Evolutionary conservation across 2,113 vertebrate species (phyloP), one percentile per base, ranked within the genome.

Genomic region (Hippolais icterina): DNA sequence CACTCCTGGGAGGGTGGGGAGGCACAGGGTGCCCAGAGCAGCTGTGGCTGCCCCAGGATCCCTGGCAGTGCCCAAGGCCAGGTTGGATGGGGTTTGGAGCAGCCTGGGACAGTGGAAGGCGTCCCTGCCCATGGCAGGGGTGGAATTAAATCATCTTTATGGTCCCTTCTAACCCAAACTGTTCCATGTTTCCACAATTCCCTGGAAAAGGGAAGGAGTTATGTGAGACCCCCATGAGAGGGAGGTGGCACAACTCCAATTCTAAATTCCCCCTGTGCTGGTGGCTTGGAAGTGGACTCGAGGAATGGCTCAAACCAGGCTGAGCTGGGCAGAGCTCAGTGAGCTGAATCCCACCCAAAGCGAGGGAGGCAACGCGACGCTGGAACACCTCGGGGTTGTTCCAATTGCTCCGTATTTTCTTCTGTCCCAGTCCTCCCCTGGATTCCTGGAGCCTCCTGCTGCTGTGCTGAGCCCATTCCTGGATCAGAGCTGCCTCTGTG

Each of bases 331-430:
- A 44, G 65, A 39, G 57, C 68, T 61, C 5, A 37, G 70, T 3
- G 63, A 92, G 49, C 8, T 69, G 49, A 79, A 69, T 93, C 78
- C 88, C 94, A 90, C 87, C 90, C 85, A 46, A 65, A 88, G 68
- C 7, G 9, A 83, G 8, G 68, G 64, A 82, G 69, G 44, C 52
- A 42, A 53, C 35, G 9, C 0, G 2, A 29, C 13, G 0, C 46
- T 39, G 71, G 71, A 92, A 10, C 53, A 35, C 37, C 74, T 66
- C 10, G 4, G 6, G 50, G 44, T 3, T 15, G 9, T 15, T 47
- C 47, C 93, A 37, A 6, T 19, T 33, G 70, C 70, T 56, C 6
- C 6, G 0, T 53, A 28, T 94, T 95, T 88, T 68, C 84, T 65
- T 41, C 56, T 91, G 81, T 65, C 37, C 70, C 53, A 9, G 7